These are phyloP conservation scores for Troilus luridus DNA, from an alignment of 2,888 invertebrate species.

Conservation along the genomic window DNA sequence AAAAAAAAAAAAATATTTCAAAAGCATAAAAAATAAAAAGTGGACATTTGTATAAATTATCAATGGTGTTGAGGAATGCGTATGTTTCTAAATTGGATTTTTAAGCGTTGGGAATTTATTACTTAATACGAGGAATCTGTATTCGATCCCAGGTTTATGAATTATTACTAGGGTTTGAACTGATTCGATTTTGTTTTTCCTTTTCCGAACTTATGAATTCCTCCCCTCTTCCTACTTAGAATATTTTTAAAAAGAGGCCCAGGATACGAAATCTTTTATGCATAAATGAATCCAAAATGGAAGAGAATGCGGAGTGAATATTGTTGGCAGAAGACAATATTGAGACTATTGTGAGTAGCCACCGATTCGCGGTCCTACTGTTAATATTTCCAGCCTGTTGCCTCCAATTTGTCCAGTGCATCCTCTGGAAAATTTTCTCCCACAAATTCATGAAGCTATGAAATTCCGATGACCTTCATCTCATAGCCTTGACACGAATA, in stretches of 20 bases:
- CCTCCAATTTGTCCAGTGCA: not conserved
- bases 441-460: not conserved
- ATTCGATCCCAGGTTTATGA: not conserved
- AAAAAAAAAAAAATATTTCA: too few relatives aligned
- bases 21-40: too few relatives aligned
- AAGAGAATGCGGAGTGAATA: not conserved
- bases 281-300: not conserved
- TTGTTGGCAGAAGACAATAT: not conserved
- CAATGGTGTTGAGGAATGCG: too few relatives aligned
- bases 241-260: not conserved
- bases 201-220: not conserved
- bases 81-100: too few relatives aligned
- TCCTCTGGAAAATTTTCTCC: not conserved
- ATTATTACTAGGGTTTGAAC: slow-evolving; percentile 2
- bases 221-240: not conserved
- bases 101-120: not conserved
- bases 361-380: not conserved
- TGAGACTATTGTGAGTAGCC: not conserved
- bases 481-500: not conserved
- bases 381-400: slow-evolving; percentile 24
- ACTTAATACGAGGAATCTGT: not conserved
- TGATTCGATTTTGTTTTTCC: not conserved
- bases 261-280: slow-evolving; percentile 10
- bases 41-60: too few relatives aligned
- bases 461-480: slow-evolving; percentile 13